Percentiles rank a stretch among this genome's conserved stretches.
Evolutionary conservation across 2,797 vertebrate genomes (phyloP).

Genomic region (Rousettus madagascariensis): DNA sequence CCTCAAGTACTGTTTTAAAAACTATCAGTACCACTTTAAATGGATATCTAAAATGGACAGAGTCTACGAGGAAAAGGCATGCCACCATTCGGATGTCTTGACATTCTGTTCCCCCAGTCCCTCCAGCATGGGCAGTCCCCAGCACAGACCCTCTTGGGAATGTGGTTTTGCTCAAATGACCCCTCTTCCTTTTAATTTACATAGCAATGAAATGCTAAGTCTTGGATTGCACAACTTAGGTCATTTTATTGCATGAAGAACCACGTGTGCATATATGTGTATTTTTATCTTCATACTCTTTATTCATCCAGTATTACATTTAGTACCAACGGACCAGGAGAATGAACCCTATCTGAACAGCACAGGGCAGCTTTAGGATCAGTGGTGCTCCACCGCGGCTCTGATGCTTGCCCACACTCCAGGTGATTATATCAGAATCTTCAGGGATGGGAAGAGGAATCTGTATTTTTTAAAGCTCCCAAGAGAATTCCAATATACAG

Average conservation of each 20-base stretch:
- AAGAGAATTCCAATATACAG: background rate
- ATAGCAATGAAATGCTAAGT: background rate
- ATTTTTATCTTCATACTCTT: background rate
- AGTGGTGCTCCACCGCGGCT: background rate
- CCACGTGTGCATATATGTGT: rapidly evolving
- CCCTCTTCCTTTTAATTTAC: background rate
- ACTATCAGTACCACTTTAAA: background rate
- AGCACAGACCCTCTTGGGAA: background rate
- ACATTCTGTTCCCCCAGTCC: background rate
- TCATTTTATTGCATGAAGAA: background rate
- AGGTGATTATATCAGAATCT: background rate
- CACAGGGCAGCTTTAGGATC: background rate
- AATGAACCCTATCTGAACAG: background rate
- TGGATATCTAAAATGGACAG: background rate
- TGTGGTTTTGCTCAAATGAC: background rate
- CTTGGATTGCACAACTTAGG: background rate
- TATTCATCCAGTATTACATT: rapidly evolving
- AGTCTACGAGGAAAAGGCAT: background rate
- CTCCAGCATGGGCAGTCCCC: background rate
- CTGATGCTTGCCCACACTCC: background rate
- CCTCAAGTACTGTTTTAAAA: background rate
- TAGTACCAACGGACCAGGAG: background rate
- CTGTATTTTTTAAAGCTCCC: background rate
- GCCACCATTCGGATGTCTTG: background rate
- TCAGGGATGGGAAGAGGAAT: background rate